A percentile compares a stretch with the other conserved stretches of the same genome.
Conservation (phyloP, 2,113 vertebrate genomes). For the Budorcas taxicolor region DNA sequence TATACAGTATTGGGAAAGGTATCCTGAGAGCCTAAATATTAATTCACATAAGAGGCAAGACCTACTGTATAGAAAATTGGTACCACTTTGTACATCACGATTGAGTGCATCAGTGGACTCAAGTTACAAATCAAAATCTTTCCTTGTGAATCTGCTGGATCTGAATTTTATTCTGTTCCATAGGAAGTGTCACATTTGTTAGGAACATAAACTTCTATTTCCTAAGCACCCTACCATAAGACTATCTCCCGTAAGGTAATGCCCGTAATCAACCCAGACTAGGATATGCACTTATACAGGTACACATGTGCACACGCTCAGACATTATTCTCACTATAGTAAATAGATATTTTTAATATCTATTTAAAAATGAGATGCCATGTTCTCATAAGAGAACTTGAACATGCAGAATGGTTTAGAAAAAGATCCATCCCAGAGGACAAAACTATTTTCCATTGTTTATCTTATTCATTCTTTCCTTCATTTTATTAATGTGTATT, state of each 20-base stretch:
- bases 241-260: neutral
- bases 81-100: neutral
- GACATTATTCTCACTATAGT: neutral
- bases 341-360: neutral
- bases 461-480: neutral
- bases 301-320: rapidly evolving
- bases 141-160: conserved; percentile 27
- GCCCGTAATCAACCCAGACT: neutral
- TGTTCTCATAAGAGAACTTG: neutral
- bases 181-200: neutral
- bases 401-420: neutral
- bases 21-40: conserved; percentile 62
- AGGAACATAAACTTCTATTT: neutral
- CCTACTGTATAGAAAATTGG: conserved; percentile 48
- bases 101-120: neutral
- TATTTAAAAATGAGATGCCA: neutral
- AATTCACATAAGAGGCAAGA: conserved; percentile 44
- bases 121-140: neutral
- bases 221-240: neutral
- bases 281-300: neutral
- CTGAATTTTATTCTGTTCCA: neutral
- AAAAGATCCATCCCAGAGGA: neutral
- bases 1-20: conserved; percentile 60
- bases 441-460: neutral
- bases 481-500: neutral